Evolutionary conservation across 2,113 vertebrate species (phyloP).

Genomic region (Malaclemys terrapin): DNA sequence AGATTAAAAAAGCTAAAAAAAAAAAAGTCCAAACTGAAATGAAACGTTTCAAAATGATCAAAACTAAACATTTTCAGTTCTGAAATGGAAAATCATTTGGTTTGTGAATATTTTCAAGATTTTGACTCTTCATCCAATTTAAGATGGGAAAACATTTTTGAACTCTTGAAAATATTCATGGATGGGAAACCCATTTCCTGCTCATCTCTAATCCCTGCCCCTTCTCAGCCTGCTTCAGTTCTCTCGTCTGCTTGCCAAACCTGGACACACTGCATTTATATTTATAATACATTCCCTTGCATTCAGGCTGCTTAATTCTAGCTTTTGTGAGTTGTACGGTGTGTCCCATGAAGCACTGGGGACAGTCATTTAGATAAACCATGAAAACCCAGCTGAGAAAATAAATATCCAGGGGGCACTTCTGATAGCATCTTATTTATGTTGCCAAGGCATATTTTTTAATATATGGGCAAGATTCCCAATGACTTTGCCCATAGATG

Average conservation of each 20-base stretch:
- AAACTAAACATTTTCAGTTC: background rate
- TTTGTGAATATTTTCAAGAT: background rate
- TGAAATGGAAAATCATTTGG: background rate
- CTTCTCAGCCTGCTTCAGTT: background rate
- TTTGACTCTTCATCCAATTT: background rate
- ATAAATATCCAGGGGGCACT: conserved; percentile 33
- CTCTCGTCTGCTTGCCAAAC: background rate
- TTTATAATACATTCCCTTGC: background rate
- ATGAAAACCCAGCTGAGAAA: conserved; percentile 36
- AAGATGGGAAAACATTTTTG: background rate
- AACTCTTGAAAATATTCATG: background rate
- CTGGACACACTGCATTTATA: background rate
- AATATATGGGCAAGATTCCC: background rate
- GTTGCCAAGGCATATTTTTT: conserved; percentile 19
- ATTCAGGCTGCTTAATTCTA: background rate
- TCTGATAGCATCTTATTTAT: conserved; percentile 49
- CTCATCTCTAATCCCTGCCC: background rate
- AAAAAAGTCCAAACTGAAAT: background rate
- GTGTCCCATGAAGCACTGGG: conserved; percentile 21
- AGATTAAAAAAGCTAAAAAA: background rate
- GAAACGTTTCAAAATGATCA: background rate
- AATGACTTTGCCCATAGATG: background rate
- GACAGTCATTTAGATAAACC: conserved; percentile 48
- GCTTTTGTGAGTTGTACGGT: conserved; percentile 14
- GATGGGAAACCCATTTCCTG: no score